Evolutionary conservation across 2,113 vertebrate species (phyloP), one percentile per base, ranked within the genome.

Genomic region (Calypte anna): DNA sequence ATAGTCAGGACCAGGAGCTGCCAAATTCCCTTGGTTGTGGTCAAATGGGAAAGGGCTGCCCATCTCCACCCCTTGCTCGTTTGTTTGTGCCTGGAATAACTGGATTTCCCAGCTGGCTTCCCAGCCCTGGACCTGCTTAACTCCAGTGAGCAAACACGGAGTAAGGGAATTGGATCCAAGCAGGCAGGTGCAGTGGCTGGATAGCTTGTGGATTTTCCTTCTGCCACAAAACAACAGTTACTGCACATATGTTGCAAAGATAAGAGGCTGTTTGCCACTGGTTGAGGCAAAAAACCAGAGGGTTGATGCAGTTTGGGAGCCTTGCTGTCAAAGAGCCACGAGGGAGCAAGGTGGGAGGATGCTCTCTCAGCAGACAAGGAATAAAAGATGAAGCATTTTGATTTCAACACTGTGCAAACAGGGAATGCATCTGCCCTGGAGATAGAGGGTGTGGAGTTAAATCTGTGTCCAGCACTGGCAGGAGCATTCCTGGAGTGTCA

Each of bases 131-230:
- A 82, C 88, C 91, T 86, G 73, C 77, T 91, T 64, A 85, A 90
- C 70, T 94, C 91, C 90, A 63, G 66, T 17, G n/a, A 88, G 46
- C 86, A 88, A 95, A 91, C 53, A 92, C 0, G 13, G 75, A 40
- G 64, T n/a, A 21, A 62, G 38, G 92, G 91, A 94, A 93, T 91
- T 82, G 1, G 0, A 69, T 96, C 94, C 95, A 96, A 95, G 80
- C 61, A 33, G 94, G 92, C 95, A 96, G 94, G 92, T 96, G 95
- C 86, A 43, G 92, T 53, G 89, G 86, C 83, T 96, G 94, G 88
- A 87, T 72, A 82, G 94, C 94, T 91, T 82, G 92, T 96, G 91
- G 95, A 72, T 92, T 96, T 89, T 86, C 96, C 96, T 95, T 95
- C 95, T 94, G 92, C 94, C 17, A 2, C 25, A 1, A 6, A 73